Evolutionary conservation across 1,140 invertebrate genomes (phyloP), one percentile per base, ranked within the genome.

Genomic region (Olivierus martensii): DNA sequence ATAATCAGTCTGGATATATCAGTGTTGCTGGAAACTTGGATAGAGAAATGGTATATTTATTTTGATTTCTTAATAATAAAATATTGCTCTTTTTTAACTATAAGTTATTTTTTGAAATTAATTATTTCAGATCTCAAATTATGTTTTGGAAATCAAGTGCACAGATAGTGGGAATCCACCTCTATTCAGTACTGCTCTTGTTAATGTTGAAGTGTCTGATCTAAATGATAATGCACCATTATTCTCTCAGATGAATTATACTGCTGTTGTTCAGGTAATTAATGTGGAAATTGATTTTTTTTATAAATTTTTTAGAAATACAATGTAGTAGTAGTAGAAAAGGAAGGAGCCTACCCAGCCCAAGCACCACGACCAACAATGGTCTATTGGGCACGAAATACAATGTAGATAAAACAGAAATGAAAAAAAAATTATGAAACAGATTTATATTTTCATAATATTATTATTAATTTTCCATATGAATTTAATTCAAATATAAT

Each of bases 1-100:
- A 93, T 49, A 87, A 90, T 84, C 36, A 79, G 79, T 14, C 78
- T 84, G 50, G 91, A 69, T 87, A 91, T 66, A 87, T 89, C 50
- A 89, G 88, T 68, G 85, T 92, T 67, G 92, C 84, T 71, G 93
- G 93, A 70, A 85, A 90, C 71, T 90, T 95, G 66, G 90, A 92
- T 71, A 77, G 82, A 66, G 83, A 91, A 65, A 87, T 87, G 14
- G 90, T 90, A 2, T 87, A 89, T 71, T 82, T 93, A 60, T 88
- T 36, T 46, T 46, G 4, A 17, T 43, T 22, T 43, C 41, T 22
- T 22, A 18, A n/a, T n/a, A n/a, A n/a, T n/a, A n/a, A n/a, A n/a
- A n/a, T n/a, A n/a, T n/a, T n/a, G n/a, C n/a, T n/a, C n/a, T n/a
- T n/a, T n/a, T n/a, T n/a, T n/a, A n/a, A n/a, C n/a, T n/a, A n/a